Base-by-base conservation (phyloP, 2,797 vertebrate species). In the Rhinophrynus dorsalis region DNA sequence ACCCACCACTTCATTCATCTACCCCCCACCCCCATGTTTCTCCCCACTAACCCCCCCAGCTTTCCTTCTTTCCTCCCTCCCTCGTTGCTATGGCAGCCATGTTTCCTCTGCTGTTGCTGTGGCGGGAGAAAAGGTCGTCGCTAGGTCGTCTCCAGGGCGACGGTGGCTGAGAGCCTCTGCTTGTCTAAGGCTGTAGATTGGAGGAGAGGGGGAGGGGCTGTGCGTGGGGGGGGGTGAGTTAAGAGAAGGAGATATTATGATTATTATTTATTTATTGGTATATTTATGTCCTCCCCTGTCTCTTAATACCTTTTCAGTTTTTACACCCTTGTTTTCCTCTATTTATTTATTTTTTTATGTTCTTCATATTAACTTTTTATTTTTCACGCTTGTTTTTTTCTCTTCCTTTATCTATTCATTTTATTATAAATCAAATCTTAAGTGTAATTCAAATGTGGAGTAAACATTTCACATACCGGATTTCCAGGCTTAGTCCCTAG, bases 91-190 rank as follows among this genome's bases (percentile, higher is more conserved):
- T 55, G 24, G 69, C 58, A 60, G 75, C 69, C 68, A 69, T 76
- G 57, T 71, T 70, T 72, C 61, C 67, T 73, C 50, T 66, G 51
- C 23, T 23, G 63, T 38, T 68, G 37, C 40, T 62, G 74, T 75
- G 75, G 68, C 77, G 74, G 65, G 77, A 75, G 75, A 75, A 64
- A 67, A 73, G 75, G 75, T 75, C 73, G 59, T 70, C 33, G 21
- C 56, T 68, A 74, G 77, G 77, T 75, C 77, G 68, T 76, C 67
- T 68, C 77, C 50, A 77, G 55, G 42, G 57, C 12, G 51, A 77
- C 50, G 11, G 30, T 42, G 69, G 58, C 57, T 67, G 63, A 61
- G 68, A 65, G 68, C 68, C 68, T 58, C 61, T 65, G 52, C 44
- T 58, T 72, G 60, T 65, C 52, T 72, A 51, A 64, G 45, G 8